Percentiles rank a stretch among this genome's conserved stretches.
These are phyloP conservation scores for Virgularia gustaviana DNA, from an alignment of 92 coral and sea anemone species.

Conservation along the genomic window DNA sequence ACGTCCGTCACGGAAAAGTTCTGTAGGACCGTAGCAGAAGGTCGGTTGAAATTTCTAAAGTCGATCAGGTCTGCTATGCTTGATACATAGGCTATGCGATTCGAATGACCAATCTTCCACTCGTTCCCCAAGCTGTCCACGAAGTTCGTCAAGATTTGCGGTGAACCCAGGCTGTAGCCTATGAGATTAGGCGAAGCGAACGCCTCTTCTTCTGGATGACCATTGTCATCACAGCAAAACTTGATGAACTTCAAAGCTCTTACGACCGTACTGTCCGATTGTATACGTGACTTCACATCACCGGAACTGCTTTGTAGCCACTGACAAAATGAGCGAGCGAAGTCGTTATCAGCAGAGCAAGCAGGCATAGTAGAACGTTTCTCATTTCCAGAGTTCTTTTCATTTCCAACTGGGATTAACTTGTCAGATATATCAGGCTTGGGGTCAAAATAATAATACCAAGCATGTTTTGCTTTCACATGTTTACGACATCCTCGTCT, in stretches of 20 bases:
- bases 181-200: conserved; percentile 10
- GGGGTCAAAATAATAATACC: conserved; percentile 40
- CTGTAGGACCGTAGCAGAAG: too few relatives aligned
- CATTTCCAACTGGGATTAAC: too few relatives aligned
- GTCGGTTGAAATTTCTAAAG: conserved; percentile 46
- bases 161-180: conserved; percentile 36
- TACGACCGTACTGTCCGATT: conserved; percentile 34
- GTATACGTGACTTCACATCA: conserved; percentile 25
- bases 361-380: neutral
- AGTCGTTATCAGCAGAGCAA: conserved; percentile 20
- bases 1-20: conserved; percentile 41
- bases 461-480: conserved; percentile 33
- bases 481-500: conserved; percentile 53
- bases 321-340: conserved; percentile 6
- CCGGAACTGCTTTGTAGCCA: conserved; percentile 57
- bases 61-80: conserved; percentile 42
- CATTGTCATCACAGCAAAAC: conserved; percentile 52
- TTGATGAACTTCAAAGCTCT: conserved; percentile 43
- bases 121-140: conserved; percentile 31
- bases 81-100: conserved; percentile 42
- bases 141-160: conserved; percentile 33
- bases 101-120: conserved; percentile 27
- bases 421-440: neutral
- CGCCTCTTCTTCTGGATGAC: conserved; percentile 26
- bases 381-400: neutral